Evolutionary conservation across 2,113 vertebrate genomes (phyloP), one percentile per base, ranked within the genome.

Genomic region (Setophaga petechia): DNA sequence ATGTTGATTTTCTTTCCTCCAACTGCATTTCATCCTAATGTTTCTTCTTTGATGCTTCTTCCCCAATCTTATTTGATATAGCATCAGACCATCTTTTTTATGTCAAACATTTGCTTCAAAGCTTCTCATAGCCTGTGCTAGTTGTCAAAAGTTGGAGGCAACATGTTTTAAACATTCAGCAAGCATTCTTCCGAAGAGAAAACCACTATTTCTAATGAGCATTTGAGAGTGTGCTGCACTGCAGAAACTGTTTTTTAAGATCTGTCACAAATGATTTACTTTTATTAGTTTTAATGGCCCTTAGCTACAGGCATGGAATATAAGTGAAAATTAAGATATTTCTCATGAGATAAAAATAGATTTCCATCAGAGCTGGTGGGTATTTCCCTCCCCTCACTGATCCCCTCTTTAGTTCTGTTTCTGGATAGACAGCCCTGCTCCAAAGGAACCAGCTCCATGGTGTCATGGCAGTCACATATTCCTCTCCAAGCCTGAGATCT

Each of bases 311-410:
- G 94, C 97, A 81, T 81, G 89, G 97, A 96, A 97, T 97, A 96
- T 98, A 98, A 98, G 97, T 98, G 97, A 98, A 98, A 98, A 98
- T 98, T 98, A 98, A 98, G 97, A 97, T 97, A 98, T 98, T 98
- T 98, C 98, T 98, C 97, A 98, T 10, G 15, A 95, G 95, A 91
- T 86, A 83, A 97, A 98, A 98, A 97, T 94, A 97, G 97, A 96
- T 97, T 97, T 96, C 88, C 85, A 90, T 97, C 93, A 93, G 80
- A 87, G 82, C 89, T 0, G 17, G 72, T 90, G 84, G 91, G 74
- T 27, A 84, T 87, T 80, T 76, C 87, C 84, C 68, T 89, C 86
- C 63, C 65, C 68, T 59, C n/a, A 24, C 49, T 49, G 57, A 52
- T 78, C 54, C 67, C 27, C 66, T 52, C 62, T 88, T 86, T 74